phyloP scores from a whole-genome alignment of 2,888 invertebrate genomes.

The Tipula lateralis region DNA sequence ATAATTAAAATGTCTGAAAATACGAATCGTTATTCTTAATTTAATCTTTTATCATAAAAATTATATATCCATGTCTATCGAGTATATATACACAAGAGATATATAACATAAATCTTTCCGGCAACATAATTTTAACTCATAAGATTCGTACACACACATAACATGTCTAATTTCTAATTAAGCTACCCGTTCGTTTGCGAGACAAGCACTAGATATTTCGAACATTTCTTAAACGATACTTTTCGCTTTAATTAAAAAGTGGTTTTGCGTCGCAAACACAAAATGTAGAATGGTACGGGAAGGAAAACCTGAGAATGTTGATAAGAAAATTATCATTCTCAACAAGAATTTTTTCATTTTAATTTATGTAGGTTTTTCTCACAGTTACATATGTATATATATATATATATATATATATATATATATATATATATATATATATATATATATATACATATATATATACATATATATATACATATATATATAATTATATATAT shows the following conservation, averaged over 20 bases:
- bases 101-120: not conserved
- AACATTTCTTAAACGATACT: not conserved
- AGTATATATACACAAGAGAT: not conserved
- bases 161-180: not conserved
- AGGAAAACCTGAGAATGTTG: not conserved
- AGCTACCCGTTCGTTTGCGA: not conserved
- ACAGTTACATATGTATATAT: not conserved
- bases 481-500: not conserved
- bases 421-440: too few species aligned
- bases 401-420: not conserved
- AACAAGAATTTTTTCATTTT: not conserved
- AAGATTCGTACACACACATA: not conserved
- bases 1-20: not conserved
- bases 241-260: not conserved
- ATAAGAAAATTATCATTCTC: constrained; percentile 19
- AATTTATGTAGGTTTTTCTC: not conserved
- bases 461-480: not conserved
- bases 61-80: not conserved
- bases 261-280: not conserved
- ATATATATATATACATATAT: too few species aligned
- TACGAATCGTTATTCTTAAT: not conserved
- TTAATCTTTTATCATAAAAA: not conserved
- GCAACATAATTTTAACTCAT: not conserved
- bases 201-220: not conserved
- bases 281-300: not conserved